These are phyloP conservation scores for Emydocephalus ijimae DNA, from an alignment of 2,113 vertebrate genomes.

Conservation along the genomic window DNA sequence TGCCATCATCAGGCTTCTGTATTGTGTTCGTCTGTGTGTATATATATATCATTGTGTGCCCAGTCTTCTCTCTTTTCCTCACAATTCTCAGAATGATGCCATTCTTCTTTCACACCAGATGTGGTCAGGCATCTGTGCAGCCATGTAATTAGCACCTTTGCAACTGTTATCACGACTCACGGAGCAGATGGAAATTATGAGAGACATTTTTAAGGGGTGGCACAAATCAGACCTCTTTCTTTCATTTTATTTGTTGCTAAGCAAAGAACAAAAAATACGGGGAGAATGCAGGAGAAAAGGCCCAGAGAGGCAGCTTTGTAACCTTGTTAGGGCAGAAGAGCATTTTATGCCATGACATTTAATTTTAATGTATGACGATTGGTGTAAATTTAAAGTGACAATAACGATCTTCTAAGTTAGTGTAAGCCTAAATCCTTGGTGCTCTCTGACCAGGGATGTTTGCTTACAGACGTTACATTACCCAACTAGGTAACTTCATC, in stretches of 20 bases:
- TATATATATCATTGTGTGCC: background rate
- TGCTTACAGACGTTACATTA: background rate
- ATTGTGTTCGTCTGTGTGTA: no score
- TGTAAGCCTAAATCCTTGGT: background rate
- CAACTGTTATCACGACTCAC: conserved; percentile 1
- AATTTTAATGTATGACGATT: no score
- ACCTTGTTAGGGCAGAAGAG: background rate
- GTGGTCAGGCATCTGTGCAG: background rate
- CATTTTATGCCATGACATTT: background rate
- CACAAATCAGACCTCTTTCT: background rate
- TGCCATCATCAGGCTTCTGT: no score
- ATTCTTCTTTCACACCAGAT: background rate
- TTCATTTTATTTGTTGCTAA: background rate
- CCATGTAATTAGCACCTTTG: conserved; percentile 15
- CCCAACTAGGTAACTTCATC: background rate
- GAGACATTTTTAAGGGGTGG: background rate
- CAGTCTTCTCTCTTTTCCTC: background rate
- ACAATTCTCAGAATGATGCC: background rate
- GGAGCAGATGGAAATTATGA: conserved; percentile 11
- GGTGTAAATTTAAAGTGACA: no score
- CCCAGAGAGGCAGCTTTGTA: background rate
- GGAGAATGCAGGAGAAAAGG: background rate
- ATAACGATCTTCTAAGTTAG: no score
- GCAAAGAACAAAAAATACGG: background rate
- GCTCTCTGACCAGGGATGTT: background rate